Percentiles rank a stretch among this genome's conserved stretches.
phyloP scores from a whole-genome alignment of 2,797 vertebrate species.

The Oreortyx pictus region DNA sequence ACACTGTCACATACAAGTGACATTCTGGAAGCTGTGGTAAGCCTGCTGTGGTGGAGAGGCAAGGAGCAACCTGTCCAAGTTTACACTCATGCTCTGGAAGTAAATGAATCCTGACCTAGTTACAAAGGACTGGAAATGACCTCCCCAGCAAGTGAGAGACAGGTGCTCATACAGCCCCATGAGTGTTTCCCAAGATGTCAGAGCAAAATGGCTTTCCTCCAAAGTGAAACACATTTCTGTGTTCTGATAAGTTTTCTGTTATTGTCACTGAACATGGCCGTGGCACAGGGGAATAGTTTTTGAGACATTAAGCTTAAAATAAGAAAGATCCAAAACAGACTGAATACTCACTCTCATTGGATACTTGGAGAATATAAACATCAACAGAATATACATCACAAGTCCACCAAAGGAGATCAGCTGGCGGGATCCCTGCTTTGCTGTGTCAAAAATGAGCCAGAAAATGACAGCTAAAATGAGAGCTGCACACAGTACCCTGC shows the following conservation, averaged over 20 bases:
- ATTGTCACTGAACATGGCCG: background rate
- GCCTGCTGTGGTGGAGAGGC: background rate
- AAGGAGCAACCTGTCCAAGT: background rate
- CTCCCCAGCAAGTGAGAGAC: background rate
- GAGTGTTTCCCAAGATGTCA: background rate
- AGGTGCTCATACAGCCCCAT: background rate
- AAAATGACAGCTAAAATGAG: constrained; percentile 73
- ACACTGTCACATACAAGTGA: background rate
- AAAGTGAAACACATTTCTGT: background rate
- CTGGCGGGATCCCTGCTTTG: constrained; percentile 78
- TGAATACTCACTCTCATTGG: constrained; percentile 83
- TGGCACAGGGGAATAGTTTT: background rate
- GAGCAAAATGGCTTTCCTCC: background rate
- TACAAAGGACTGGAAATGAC: background rate
- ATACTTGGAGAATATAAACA: constrained; percentile 88
- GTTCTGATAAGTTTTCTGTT: background rate
- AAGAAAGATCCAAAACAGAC: background rate
- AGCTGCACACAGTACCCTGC: constrained; percentile 77
- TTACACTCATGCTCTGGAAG: background rate
- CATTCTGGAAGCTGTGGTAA: background rate
- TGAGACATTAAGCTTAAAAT: background rate
- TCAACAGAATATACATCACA: constrained; percentile 79
- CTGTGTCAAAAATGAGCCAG: constrained; percentile 87
- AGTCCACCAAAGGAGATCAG: constrained; percentile 88
- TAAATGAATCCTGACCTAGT: background rate